Conservation (phyloP, 2,888 invertebrate genomes). For the Villa cingulata region DNA sequence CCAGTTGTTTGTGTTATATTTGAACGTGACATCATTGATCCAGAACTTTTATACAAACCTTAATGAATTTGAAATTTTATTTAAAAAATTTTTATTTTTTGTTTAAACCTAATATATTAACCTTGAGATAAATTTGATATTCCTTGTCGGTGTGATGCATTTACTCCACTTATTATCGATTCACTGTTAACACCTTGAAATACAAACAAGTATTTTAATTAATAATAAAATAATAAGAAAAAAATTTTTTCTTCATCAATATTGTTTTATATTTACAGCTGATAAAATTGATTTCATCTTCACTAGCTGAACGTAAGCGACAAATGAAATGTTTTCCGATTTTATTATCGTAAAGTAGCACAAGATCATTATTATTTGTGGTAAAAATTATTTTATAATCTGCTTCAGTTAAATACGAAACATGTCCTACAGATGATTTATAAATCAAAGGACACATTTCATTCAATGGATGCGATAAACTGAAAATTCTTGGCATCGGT, state of each 20-base stretch:
- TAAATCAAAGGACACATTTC: conserved; percentile 75
- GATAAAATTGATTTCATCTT: conserved; percentile 54
- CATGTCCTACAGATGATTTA: conserved; percentile 45
- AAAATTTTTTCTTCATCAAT: neutral
- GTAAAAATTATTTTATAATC: conserved; percentile 58
- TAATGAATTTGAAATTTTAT: conserved; percentile 5
- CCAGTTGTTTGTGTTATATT: conserved; percentile 16
- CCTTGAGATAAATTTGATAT: conserved; percentile 21
- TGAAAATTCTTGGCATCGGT: conserved; percentile 65
- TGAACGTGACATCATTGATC: conserved; percentile 22
- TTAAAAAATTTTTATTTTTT: too few relatives aligned
- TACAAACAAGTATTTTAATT: neutral
- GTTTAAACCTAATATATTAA: conserved; percentile 17
- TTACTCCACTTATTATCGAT: neutral
- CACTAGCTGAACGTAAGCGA: conserved; percentile 58
- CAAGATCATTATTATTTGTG: conserved; percentile 61
- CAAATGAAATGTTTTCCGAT: conserved; percentile 70
- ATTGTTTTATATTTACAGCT: conserved; percentile 34
- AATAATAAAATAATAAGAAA: conserved; percentile 17
- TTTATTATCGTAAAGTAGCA: conserved; percentile 65
- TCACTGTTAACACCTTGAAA: conserved; percentile 9
- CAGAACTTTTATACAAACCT: conserved; percentile 21
- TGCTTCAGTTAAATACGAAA: conserved; percentile 49
- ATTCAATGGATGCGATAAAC: conserved; percentile 77
- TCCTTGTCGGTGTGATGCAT: conserved; percentile 13